These are phyloP conservation scores for Callaeas wilsoni DNA, from an alignment of 2,113 vertebrate species.

Conservation along the genomic window DNA sequence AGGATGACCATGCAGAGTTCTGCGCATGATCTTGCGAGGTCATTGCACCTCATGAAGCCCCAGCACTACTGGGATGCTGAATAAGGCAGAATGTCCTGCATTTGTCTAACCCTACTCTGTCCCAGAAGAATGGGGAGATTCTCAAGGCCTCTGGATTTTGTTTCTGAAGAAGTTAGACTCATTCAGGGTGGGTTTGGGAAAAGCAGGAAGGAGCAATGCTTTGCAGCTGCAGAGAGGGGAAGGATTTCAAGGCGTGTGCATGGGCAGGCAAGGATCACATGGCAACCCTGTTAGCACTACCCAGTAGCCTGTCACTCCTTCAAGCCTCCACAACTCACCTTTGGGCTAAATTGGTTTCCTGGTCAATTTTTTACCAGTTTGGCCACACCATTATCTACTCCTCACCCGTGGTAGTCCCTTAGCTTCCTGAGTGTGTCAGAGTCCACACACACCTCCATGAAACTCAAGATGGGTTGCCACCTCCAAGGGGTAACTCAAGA, in stretches of 20 bases:
- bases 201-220: neutral
- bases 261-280: neutral
- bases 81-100: neutral
- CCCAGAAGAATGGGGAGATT: neutral
- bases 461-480: too few species aligned
- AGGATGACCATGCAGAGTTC: neutral
- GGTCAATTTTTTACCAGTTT: neutral
- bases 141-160: neutral
- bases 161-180: neutral
- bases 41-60: neutral
- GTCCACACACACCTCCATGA: neutral
- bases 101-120: neutral
- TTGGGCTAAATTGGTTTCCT: neutral
- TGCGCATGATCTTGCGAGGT: neutral
- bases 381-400: accelerated
- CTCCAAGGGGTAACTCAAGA: neutral
- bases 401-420: neutral
- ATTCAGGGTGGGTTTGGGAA: neutral
- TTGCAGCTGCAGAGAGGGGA: neutral
- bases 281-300: neutral
- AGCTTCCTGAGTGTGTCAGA: neutral
- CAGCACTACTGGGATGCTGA: neutral
- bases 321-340: neutral
- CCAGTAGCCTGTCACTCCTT: neutral
- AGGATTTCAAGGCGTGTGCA: accelerated